Evolutionary conservation across 2,888 invertebrate species (phyloP).

Genomic region (Cryptocephalus primarius): DNA sequence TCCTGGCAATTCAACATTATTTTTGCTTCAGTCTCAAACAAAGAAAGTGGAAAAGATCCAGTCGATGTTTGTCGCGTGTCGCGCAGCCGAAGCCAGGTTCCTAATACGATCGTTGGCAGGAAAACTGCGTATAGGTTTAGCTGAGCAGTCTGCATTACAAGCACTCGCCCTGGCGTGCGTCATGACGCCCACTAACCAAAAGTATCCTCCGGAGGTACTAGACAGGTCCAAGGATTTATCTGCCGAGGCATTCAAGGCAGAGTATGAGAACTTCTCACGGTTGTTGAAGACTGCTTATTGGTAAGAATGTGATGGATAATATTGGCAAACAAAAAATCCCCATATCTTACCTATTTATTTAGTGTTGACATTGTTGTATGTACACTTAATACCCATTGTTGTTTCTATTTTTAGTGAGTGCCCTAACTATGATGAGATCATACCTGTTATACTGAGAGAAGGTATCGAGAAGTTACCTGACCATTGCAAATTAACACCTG

Average conservation of each 20-base stretch:
- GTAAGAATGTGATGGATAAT: constrained; percentile 33
- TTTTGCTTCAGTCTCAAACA: constrained; percentile 47
- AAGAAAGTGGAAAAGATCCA: constrained; percentile 90
- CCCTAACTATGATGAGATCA: constrained; percentile 81
- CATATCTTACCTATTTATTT: too few relatives aligned
- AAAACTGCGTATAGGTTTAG: constrained; percentile 90
- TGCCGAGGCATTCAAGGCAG: constrained; percentile 59
- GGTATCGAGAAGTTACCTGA: constrained; percentile 65
- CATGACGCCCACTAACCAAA: constrained; percentile 64
- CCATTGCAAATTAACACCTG: constrained; percentile 79
- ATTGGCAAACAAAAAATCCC: too few relatives aligned
- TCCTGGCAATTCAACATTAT: background rate
- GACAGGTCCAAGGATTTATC: constrained; percentile 53
- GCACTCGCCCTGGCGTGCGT: constrained; percentile 81
- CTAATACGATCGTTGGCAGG: constrained; percentile 84
- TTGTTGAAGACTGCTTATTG: constrained; percentile 88
- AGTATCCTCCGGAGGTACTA: constrained; percentile 49
- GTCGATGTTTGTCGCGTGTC: constrained; percentile 83
- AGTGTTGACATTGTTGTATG: too few relatives aligned
- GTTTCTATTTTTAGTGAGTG: constrained; percentile 58
- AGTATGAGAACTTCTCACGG: constrained; percentile 62
- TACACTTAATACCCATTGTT: too few relatives aligned
- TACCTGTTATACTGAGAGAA: constrained; percentile 65
- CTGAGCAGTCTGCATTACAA: constrained; percentile 89
- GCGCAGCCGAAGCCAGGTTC: constrained; percentile 77